A percentile compares a stretch with the other conserved stretches of the same genome.
phyloP scores from a whole-genome alignment of 2,888 invertebrate genomes.

The Kryphioiulus occultus region DNA sequence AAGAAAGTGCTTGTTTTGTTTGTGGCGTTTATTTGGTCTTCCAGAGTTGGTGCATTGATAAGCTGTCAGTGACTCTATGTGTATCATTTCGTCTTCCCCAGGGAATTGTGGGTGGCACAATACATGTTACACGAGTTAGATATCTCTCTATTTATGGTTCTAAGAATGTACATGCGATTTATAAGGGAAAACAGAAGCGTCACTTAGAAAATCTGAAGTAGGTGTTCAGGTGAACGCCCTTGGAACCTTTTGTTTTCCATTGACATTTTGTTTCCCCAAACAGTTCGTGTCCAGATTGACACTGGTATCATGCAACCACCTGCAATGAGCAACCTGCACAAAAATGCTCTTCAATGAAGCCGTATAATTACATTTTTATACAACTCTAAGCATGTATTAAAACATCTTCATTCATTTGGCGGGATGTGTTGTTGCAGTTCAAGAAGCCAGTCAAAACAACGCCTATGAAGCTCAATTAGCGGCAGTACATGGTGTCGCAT shows the following conservation, averaged over 20 bases:
- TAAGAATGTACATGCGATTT: not conserved
- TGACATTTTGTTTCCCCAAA: not conserved
- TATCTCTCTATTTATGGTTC: not conserved
- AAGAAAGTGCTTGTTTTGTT: too few species aligned
- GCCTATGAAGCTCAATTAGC: not conserved
- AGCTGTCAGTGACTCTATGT: too few species aligned
- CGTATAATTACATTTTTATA: constrained; percentile 28
- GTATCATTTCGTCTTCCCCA: not conserved
- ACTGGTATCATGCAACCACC: constrained; percentile 17
- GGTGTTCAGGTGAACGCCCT: constrained; percentile 31
- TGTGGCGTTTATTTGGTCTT: too few species aligned
- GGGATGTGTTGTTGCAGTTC: not conserved
- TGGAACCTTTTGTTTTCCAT: not conserved
- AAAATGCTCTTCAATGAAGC: not conserved
- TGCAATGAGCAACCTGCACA: not conserved
- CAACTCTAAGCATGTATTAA: not conserved
- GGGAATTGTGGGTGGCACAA: not conserved
- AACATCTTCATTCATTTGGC: not conserved
- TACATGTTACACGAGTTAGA: not conserved
- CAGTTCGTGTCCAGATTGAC: not conserved
- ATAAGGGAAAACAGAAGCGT: not conserved
- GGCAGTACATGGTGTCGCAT: not conserved
- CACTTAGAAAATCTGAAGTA: not conserved
- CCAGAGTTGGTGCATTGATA: too few species aligned
- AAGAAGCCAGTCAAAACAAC: not conserved